Percentiles rank a stretch among this genome's conserved stretches.
Evolutionary conservation across 2,113 vertebrate species (phyloP).

Genomic region (Catharus minimus): DNA sequence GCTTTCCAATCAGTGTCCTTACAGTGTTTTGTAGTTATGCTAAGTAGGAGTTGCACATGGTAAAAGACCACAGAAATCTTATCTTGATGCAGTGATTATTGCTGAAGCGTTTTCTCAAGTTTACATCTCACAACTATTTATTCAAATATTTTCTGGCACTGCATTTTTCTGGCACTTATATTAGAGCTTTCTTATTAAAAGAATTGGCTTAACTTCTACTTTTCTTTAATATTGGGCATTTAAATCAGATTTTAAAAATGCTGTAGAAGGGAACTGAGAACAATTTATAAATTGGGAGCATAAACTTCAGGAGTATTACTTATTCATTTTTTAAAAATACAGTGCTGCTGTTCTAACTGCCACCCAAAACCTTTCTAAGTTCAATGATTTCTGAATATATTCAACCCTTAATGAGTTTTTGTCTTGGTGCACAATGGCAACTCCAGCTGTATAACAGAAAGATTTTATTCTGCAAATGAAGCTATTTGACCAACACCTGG

Average conservation of each 20-base stretch:
- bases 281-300: background rate
- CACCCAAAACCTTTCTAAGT: background rate
- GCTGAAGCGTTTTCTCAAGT: background rate
- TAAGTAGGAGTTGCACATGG: background rate
- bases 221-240: background rate
- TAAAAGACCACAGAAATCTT: background rate
- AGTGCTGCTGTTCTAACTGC: background rate
- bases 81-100: background rate
- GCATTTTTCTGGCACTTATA: background rate
- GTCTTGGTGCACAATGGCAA: background rate
- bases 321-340: background rate
- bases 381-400: background rate
- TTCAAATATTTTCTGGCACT: background rate
- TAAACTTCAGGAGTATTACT: background rate
- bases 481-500: background rate
- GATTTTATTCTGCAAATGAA: background rate
- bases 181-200: background rate
- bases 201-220: background rate
- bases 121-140: background rate
- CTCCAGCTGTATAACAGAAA: background rate
- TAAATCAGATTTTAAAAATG: background rate
- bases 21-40: background rate
- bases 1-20: background rate
- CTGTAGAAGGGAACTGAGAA: background rate
- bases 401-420: background rate